phyloP scores from a whole-genome alignment of 2,113 vertebrate genomes.

The Tachysurus vachellii region DNA sequence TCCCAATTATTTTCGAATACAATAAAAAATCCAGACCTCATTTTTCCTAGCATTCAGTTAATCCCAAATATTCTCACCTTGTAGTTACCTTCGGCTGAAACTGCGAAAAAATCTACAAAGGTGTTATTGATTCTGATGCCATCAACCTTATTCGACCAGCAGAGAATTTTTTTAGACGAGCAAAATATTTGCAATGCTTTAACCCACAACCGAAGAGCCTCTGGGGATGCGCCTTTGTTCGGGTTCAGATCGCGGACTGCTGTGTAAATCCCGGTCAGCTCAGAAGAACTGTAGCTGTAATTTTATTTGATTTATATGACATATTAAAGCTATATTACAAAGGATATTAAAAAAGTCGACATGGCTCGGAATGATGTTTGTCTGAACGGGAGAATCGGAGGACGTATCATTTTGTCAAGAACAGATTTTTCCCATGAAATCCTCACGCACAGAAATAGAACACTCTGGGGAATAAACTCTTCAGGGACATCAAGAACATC shows the following conservation, averaged over 20 bases:
- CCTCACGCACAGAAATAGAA: neutral
- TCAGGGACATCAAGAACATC: slow-evolving; percentile 22
- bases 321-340: neutral
- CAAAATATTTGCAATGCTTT: neutral
- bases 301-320: neutral
- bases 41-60: neutral
- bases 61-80: neutral
- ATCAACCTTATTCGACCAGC: neutral
- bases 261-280: neutral
- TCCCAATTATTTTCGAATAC: neutral
- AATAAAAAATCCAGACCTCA: neutral
- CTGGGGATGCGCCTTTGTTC: neutral
- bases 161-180: neutral
- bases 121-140: slow-evolving; percentile 12
- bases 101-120: neutral
- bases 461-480: slow-evolving; percentile 4
- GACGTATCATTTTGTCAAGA: neutral
- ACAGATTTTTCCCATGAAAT: slow-evolving; percentile 1
- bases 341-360: neutral
- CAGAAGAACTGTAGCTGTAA: neutral
- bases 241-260: neutral
- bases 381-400: neutral
- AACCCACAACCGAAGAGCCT: neutral
- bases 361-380: neutral
- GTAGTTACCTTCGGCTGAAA: neutral